phyloP scores from a whole-genome alignment of 2,797 vertebrate genomes.

The Xerus rutilus region DNA sequence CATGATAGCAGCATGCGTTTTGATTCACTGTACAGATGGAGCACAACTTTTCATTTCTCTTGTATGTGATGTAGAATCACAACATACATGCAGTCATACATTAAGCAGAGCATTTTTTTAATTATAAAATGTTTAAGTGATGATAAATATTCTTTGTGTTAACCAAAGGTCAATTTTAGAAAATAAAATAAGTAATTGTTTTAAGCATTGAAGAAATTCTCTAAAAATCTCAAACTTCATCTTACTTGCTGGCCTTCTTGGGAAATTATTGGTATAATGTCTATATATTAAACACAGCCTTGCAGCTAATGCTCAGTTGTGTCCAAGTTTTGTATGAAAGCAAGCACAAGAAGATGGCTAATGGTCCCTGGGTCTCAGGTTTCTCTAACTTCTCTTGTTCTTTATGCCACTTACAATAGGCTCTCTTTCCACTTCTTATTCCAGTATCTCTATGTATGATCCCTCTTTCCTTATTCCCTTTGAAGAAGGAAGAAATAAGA shows the following conservation, averaged over 20 bases:
- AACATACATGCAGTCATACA: no score
- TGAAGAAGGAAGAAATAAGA: conserved; percentile 6
- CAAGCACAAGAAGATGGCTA: background rate
- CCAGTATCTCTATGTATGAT: background rate
- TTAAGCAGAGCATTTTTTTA: background rate
- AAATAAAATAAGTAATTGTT: background rate
- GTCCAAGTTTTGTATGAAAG: background rate
- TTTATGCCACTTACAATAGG: background rate
- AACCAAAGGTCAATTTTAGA: conserved; percentile 37
- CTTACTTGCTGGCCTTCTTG: background rate
- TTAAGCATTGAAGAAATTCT: conserved; percentile 2
- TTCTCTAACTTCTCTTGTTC: background rate
- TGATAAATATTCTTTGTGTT: background rate
- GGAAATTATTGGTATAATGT: accelerated
- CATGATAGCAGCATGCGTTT: no score
- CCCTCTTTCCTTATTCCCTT: background rate
- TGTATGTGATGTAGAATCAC: no score
- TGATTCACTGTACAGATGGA: no score
- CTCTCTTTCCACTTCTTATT: background rate
- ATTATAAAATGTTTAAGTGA: conserved; percentile 5
- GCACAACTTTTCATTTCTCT: no score
- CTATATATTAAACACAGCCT: background rate
- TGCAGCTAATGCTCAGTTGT: background rate
- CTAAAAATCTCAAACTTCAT: conserved; percentile 1
- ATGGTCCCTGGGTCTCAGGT: background rate